These are phyloP conservation scores for Cyprinodon variegatus DNA, from an alignment of 2,113 vertebrate species.

Conservation along the genomic window DNA sequence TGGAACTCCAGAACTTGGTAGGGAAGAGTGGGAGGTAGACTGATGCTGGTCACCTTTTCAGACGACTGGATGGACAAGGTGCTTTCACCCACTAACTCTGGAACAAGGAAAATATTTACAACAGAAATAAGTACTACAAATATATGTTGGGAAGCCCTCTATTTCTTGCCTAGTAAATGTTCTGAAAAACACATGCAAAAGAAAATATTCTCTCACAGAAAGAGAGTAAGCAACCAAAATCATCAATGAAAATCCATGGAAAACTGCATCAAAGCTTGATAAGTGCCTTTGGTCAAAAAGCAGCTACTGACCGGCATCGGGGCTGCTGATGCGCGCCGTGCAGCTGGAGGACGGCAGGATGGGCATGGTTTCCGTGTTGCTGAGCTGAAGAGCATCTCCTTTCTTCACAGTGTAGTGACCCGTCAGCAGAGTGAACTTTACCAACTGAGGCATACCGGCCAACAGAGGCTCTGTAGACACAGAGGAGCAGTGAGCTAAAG, in stretches of 20 bases:
- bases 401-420: constrained; percentile 92
- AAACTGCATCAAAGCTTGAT: too few relatives aligned
- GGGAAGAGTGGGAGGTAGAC: constrained; percentile 86
- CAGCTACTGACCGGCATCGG: constrained; percentile 73
- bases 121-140: too few relatives aligned
- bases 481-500: background rate
- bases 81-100: constrained; percentile 84
- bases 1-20: constrained; percentile 95
- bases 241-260: too few relatives aligned
- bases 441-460: constrained; percentile 94
- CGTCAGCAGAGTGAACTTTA: constrained; percentile 92
- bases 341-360: constrained; percentile 83
- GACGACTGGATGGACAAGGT: constrained; percentile 88
- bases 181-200: background rate
- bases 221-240: background rate
- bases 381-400: constrained; percentile 94
- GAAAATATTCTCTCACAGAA: background rate
- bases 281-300: too few relatives aligned
- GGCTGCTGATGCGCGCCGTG: constrained; percentile 85
- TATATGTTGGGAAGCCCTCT: background rate
- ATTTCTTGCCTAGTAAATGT: background rate
- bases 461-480: constrained; percentile 87
- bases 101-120: background rate
- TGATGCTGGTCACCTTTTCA: constrained; percentile 93
- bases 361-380: constrained; percentile 89